Base-by-base conservation (phyloP, 2,113 vertebrate species). In the Tenrec ecaudatus region DNA sequence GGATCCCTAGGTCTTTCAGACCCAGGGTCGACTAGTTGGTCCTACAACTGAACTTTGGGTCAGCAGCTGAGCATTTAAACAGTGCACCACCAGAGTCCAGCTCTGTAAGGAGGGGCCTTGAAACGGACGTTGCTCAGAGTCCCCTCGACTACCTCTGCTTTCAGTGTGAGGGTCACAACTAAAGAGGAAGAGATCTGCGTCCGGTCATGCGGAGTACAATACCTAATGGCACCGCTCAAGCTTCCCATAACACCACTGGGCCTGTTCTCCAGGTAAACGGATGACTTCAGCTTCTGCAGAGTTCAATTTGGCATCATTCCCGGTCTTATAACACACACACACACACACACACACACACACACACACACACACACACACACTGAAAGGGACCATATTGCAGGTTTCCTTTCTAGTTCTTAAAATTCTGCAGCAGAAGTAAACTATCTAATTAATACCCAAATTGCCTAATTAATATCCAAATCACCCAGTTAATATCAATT, bases 371-470 rank as follows among this genome's bases (percentile, higher is more conserved):
- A n/a, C 10, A 71, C 57, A n/a, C 16, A 68, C 12, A 31, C 14
- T 33, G 31, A 20, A 71, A 33, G 14, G 11, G 43, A 25, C n/a
- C 38, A n/a, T 19, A 43, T 84, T 94, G 38, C 9, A 95, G 94
- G 94, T 94, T 6, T 5, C 78, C 92, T 95, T 95, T 85, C 57
- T 90, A 94, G 90, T 95, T 89, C 76, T 79, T 43, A 80, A 82
- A 57, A 90, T 81, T 91, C 60, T 92, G 53, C 6, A 53, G 33
- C 81, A 89, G 96, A 97, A 97, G 94, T 47, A 96, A 97, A 94
- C 86, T 88, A 86, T 69, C 3, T 92, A 92, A 96, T 96, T 92
- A 92, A 96, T 96, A 69, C 66, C 14, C 12, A 71, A 71, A 19
- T n/a, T 71, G 16, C 31, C 69, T 36, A 73, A 73, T 38, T 73